Base-by-base conservation (phyloP, 1,140 invertebrate species). In the Drosophila navojoa region DNA sequence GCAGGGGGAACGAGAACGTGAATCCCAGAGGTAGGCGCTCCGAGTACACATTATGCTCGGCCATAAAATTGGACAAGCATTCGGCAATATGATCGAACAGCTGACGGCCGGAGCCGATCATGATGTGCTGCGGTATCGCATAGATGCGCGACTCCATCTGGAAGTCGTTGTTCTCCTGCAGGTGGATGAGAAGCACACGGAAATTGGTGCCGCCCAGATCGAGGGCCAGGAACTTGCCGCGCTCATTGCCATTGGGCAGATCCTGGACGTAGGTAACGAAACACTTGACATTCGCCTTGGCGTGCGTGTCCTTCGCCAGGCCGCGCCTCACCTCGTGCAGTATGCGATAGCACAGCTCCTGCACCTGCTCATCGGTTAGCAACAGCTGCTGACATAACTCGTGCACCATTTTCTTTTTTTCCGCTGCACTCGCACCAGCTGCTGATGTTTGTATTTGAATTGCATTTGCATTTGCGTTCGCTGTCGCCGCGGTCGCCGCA, bases 141-240 rank as follows among this genome's bases (percentile, higher is more conserved):
- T 97, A 99, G 84, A 99, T 99, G 93, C 99, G 98, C 49, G 98
- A 98, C 91, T 98, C 96, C 98, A 99, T 99, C 87, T 97, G 96
- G 90, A 97, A 98, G 76, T 95, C 94, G 73, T 95, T 95, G 82
- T 96, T 95, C 55, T 96, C 96, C 44, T 96, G 94, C 68, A 99
- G 93, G 76, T 97, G 96, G 86, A 99, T 98, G 6, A 99, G 94
- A 25, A 99, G 93, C 4, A 99, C 98, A 76, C 99, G 95, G 93
- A 99, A 99, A 93, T 99, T 99, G 47, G 99, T 99, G 3, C 99
- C 99, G 19, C 99, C 99, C 75, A 99, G 94, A 93, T 99, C 99
- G 64, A 99, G 93, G 6, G 99, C 99, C 81, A 99, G 93, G 92
- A 99, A 99, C 93, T 99, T 98, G 54, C 99, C 99, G 63, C 95